These are phyloP conservation scores for Drosophila pseudotakahashii DNA, from an alignment of 2,888 invertebrate species.

Conservation along the genomic window DNA sequence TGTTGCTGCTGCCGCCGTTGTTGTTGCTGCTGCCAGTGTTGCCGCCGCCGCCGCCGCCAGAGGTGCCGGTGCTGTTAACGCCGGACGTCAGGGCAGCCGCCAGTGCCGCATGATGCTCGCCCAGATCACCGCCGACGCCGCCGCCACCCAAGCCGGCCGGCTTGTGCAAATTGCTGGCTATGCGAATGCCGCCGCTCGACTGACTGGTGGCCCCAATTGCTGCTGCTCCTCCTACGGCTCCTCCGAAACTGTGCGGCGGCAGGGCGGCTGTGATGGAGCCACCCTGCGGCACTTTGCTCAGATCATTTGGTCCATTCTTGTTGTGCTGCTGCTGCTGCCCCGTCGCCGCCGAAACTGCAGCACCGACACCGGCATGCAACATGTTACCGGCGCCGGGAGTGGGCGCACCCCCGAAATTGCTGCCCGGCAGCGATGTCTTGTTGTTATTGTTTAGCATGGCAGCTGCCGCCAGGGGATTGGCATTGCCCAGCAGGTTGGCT, in stretches of 20 bases:
- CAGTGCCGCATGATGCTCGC: conserved; percentile 63
- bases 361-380: conserved; percentile 17
- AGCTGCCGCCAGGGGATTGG: conserved; percentile 60
- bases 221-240: conserved; percentile 18
- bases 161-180: conserved; percentile 83
- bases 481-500: conserved; percentile 59
- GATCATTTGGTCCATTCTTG: conserved; percentile 76
- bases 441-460: conserved; percentile 78
- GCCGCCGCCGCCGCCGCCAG: conserved; percentile 23
- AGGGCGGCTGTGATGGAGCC: conserved; percentile 52
- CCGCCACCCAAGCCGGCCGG: conserved; percentile 36
- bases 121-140: conserved; percentile 41
- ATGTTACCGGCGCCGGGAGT: conserved; percentile 18
- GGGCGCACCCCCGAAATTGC: conserved; percentile 37
- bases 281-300: conserved; percentile 58
- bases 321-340: conserved; percentile 19
- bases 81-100: conserved; percentile 64
- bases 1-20: conserved; percentile 20
- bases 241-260: conserved; percentile 44
- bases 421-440: conserved; percentile 53
- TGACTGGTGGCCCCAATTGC: conserved; percentile 24
- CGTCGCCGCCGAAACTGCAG: conserved; percentile 4
- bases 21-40: conserved; percentile 42
- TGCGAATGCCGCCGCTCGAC: conserved; percentile 80
- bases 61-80: conserved; percentile 36